A percentile compares a stretch with the other conserved stretches of the same genome.
Evolutionary conservation across 2,797 vertebrate species (phyloP).

Genomic region (Xenopus petersii): DNA sequence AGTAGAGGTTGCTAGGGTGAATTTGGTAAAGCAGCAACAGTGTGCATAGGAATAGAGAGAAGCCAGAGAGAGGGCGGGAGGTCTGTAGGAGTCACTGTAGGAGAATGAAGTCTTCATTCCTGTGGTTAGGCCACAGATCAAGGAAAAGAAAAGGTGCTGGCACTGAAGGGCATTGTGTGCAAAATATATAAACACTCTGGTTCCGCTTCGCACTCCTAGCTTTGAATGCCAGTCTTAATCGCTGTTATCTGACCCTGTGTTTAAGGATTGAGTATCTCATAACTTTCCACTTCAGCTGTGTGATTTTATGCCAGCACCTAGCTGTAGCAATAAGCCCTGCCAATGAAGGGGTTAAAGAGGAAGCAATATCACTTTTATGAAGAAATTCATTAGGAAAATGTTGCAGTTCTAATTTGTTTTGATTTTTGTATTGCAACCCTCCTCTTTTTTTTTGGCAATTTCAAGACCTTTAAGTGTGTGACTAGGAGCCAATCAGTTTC

Average conservation of each 20-base stretch:
- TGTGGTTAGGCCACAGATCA: conserved; percentile 38
- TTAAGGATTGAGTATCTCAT: not conserved
- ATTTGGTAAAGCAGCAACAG: conserved; percentile 37
- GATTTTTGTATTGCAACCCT: too few relatives aligned
- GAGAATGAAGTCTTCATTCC: conserved; percentile 34
- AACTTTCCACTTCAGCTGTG: not conserved
- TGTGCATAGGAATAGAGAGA: not conserved
- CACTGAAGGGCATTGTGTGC: conserved; percentile 17
- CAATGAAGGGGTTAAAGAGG: too few relatives aligned
- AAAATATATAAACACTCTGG: conserved; percentile 15
- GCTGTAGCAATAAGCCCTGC: too few relatives aligned
- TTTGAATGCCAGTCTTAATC: not conserved
- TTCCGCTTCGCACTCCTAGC: not conserved
- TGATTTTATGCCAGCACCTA: not conserved
- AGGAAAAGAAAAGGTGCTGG: conserved; percentile 18
- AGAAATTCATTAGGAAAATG: too few relatives aligned
- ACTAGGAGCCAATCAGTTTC: too few relatives aligned
- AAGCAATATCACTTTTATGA: too few relatives aligned
- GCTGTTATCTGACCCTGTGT: not conserved
- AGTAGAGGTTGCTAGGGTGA: conserved; percentile 21
- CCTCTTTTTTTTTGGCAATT: too few relatives aligned
- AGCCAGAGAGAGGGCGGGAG: conserved; percentile 18
- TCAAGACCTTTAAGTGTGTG: too few relatives aligned
- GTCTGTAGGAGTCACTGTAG: conserved; percentile 23
- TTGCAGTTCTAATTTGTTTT: too few relatives aligned